These are phyloP conservation scores for Sarcophaga rosellei DNA, from an alignment of 2,888 invertebrate genomes.

Conservation along the genomic window DNA sequence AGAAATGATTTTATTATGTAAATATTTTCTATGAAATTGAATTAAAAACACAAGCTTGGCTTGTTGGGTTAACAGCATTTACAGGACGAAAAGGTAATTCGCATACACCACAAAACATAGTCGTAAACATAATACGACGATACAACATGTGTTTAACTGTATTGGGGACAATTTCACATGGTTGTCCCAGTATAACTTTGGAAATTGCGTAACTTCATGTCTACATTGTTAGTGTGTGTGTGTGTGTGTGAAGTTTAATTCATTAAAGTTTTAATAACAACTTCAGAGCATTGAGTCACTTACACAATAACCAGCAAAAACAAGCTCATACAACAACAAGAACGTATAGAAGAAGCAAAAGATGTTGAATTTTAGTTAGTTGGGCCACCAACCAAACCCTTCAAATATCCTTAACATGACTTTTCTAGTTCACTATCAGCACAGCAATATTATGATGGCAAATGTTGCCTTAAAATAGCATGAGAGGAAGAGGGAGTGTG, in stretches of 20 bases:
- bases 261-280: constrained; percentile 62
- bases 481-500: no score
- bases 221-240: background rate
- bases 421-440: no score
- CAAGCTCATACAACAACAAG: background rate
- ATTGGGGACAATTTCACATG: no score
- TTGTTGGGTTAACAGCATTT: background rate
- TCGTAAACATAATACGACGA: background rate
- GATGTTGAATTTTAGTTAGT: background rate
- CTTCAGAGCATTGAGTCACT: background rate
- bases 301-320: background rate
- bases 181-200: background rate
- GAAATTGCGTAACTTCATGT: background rate
- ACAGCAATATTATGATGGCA: no score
- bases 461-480: no score
- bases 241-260: constrained; percentile 33
- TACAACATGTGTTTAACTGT: no score
- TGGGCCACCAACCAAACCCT: no score
- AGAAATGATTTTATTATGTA: no score
- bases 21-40: no score
- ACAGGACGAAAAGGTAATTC: constrained; percentile 32
- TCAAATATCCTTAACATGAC: no score
- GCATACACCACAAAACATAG: background rate
- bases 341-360: constrained; percentile 8
- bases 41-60: no score